phyloP scores from a whole-genome alignment of 2,797 vertebrate genomes.

The Xiphorhynchus erythropygius region DNA sequence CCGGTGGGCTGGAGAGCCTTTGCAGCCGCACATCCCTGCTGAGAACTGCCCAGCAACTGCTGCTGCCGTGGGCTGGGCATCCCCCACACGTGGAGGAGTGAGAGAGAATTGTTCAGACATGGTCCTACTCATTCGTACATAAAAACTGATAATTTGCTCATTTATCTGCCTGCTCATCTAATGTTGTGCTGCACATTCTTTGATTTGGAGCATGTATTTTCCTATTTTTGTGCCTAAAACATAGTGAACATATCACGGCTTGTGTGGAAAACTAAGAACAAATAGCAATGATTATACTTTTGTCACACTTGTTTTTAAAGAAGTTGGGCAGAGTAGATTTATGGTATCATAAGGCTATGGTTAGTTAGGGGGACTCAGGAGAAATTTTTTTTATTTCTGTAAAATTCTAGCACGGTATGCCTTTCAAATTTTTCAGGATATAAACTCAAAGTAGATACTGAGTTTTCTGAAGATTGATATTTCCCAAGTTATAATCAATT shows the following conservation, averaged over 20 bases:
- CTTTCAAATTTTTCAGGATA: neutral
- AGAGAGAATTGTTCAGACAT: neutral
- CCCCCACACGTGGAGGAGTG: neutral
- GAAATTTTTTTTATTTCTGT: neutral
- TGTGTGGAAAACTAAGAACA: neutral
- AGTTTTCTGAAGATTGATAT: neutral
- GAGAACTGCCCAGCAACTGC: neutral
- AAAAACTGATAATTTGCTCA: neutral
- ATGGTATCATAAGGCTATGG: rapidly evolving
- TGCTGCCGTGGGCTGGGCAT: neutral
- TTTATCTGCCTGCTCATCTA: neutral
- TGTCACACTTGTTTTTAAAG: neutral
- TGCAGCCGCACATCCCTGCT: neutral
- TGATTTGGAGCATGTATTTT: neutral
- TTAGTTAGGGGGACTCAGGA: neutral
- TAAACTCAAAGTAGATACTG: neutral
- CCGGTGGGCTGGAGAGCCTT: neutral
- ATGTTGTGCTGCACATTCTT: neutral
- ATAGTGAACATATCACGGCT: neutral
- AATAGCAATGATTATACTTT: neutral
- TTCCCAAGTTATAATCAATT: neutral
- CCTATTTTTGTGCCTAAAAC: neutral
- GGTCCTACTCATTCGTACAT: neutral
- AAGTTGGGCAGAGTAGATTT: neutral
- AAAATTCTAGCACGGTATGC: neutral